Evolutionary conservation across 2,888 invertebrate species (phyloP).

Genomic region (Cerastis rubricosa): DNA sequence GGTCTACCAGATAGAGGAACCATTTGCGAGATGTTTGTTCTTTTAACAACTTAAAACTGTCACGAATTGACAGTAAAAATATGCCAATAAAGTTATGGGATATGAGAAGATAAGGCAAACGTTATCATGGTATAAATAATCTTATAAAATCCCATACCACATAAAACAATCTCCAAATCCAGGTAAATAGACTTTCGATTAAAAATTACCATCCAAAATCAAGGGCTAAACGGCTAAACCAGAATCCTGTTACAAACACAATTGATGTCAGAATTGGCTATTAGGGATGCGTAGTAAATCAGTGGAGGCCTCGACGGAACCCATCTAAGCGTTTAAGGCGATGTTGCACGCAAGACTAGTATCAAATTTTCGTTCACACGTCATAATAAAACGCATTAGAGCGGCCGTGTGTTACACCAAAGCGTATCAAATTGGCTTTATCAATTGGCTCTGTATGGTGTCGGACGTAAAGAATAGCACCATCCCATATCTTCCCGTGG

Average conservation of each 20-base stretch:
- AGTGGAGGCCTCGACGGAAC: constrained; percentile 74
- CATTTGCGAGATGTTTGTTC: background rate
- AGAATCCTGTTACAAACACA: constrained; percentile 65
- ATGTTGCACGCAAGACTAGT: constrained; percentile 79
- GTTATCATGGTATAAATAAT: background rate
- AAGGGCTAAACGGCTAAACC: constrained; percentile 14
- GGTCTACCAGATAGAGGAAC: background rate
- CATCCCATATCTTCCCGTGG: too few species aligned
- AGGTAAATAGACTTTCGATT: constrained; percentile 13
- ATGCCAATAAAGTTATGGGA: too few species aligned
- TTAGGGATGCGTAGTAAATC: constrained; percentile 77
- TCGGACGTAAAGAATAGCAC: too few species aligned
- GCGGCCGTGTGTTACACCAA: constrained; percentile 74
- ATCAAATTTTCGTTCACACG: constrained; percentile 87
- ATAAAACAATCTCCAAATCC: background rate
- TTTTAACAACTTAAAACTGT: background rate
- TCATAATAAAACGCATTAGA: constrained; percentile 85
- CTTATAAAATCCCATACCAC: background rate
- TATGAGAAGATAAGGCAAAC: background rate
- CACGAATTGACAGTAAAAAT: background rate
- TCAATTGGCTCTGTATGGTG: too few species aligned
- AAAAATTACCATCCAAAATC: constrained; percentile 48
- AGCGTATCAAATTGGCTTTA: constrained; percentile 40
- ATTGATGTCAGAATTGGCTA: constrained; percentile 81
- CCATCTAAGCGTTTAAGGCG: constrained; percentile 76